Evolutionary conservation across 2,113 vertebrate genomes (phyloP), one percentile per base, ranked within the genome.

Genomic region (Herpailurus yagouaroundi): DNA sequence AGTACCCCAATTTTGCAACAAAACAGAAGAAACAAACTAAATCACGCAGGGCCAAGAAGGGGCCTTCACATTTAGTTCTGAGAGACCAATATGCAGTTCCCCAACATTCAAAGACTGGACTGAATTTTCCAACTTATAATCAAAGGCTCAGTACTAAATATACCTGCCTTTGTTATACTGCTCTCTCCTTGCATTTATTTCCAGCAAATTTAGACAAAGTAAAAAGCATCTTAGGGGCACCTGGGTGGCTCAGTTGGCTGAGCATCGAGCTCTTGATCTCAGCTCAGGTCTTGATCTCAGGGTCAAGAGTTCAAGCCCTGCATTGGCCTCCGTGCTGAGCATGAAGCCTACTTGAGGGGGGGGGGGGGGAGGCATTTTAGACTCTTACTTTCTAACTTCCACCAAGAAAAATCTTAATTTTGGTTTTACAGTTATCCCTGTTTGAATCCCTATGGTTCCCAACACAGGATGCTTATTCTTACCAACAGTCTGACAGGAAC

Each of bases 401-500:
- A 92, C n/a, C 31, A 25, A 81, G 18, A 82, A 91, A 91, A 64
- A 71, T 89, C 48, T 83, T 73, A 80, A 92, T 93, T 92, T 96
- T 52, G 31, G 6, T 76, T 95, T 95, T 77, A 55, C 45, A 73
- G 14, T 69, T 19, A 3, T 94, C 16, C 16, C 18, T 80, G 41
- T 89, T 86, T 94, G 33, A 71, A 27, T 76, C 27, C 31, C 33
- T 95, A 55, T 96, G 95, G 68, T 85, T 95, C 55, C 41, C 38
- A 88, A 91, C 11, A 64, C 41, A 94, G 38, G 38, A 60, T 77
- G 29, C n/a, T 87, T 89, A 15, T 94, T 97, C 76, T 66, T 81
- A 97, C 64, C 29, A 96, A 91, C 29, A 77, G 16, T 89, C 36
- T 94, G 80, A 96, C 27, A 50, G 74, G 38, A 97, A 81, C 92